Conservation (phyloP, 2,797 vertebrate genomes). For the Sebastes glaucus region DNA sequence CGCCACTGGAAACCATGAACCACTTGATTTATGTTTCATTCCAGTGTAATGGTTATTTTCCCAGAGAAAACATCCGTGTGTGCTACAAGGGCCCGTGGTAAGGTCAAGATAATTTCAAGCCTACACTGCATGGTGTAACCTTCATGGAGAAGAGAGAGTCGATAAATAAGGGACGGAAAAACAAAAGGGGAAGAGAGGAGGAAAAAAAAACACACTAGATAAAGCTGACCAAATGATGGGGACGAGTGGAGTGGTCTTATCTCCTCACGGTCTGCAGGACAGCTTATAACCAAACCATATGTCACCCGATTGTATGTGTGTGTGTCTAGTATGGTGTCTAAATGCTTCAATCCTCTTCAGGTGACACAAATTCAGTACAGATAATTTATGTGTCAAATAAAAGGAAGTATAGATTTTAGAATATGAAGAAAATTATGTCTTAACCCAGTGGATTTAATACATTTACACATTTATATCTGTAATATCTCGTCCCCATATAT, state of each 20-base stretch:
- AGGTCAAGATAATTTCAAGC: slow-evolving; percentile 70
- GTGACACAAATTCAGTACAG: background rate
- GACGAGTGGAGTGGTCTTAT: slow-evolving; percentile 71
- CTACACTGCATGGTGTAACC: slow-evolving; percentile 65
- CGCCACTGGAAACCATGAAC: slow-evolving; percentile 11
- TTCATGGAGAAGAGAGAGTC: slow-evolving; percentile 66
- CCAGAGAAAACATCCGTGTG: slow-evolving; percentile 47
- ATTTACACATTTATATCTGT: slow-evolving; percentile 33
- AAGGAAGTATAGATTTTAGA: background rate
- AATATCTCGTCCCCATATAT: slow-evolving; percentile 11
- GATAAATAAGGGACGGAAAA: slow-evolving; percentile 71
- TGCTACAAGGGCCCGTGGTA: slow-evolving; percentile 28
- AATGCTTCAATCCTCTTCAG: background rate
- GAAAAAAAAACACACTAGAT: slow-evolving; percentile 65
- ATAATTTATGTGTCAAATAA: slow-evolving; percentile 2
- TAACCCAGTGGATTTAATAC: background rate
- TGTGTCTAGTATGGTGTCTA: background rate
- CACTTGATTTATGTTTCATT: slow-evolving; percentile 64
- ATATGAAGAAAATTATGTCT: slow-evolving; percentile 1
- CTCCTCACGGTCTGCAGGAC: slow-evolving; percentile 55
- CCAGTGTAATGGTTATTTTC: slow-evolving; percentile 58
- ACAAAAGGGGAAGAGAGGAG: background rate
- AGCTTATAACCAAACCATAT: slow-evolving; percentile 58
- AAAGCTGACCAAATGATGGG: slow-evolving; percentile 58
- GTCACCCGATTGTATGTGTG: slow-evolving; percentile 11